phyloP scores from a whole-genome alignment of 2,113 vertebrate species.

The Salvelinus fontinalis region DNA sequence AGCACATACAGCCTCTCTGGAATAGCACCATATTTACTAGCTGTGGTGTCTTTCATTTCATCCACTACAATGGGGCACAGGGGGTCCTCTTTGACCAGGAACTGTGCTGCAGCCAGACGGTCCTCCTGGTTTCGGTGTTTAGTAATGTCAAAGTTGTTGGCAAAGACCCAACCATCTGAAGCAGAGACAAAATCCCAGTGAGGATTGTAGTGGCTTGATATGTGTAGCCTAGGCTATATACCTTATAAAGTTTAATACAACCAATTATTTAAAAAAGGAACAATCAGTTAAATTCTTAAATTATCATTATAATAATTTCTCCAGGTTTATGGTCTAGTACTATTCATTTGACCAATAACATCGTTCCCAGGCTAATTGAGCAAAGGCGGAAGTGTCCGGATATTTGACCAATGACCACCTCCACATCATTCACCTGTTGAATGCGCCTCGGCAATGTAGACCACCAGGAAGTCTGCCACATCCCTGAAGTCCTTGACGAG shows the following conservation, averaged over 20 bases:
- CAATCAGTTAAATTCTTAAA: too few species aligned
- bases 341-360: too few species aligned
- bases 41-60: constrained; percentile 79
- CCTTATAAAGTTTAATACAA: too few species aligned
- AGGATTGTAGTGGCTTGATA: not conserved
- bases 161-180: constrained; percentile 89
- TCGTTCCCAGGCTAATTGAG: too few species aligned
- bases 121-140: constrained; percentile 83
- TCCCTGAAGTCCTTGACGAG: constrained; percentile 84
- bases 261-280: too few species aligned
- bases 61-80: constrained; percentile 89
- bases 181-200: not conserved
- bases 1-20: constrained; percentile 90
- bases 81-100: constrained; percentile 78
- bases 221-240: too few species aligned
- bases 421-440: constrained; percentile 75
- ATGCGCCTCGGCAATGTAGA: constrained; percentile 94
- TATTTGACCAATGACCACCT: too few species aligned
- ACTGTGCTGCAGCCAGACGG: constrained; percentile 76
- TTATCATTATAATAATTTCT: too few species aligned
- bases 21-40: constrained; percentile 80
- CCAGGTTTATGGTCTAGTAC: too few species aligned
- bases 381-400: too few species aligned
- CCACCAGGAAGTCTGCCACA: constrained; percentile 85
- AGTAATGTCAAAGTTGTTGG: constrained; percentile 86